These are phyloP conservation scores for Lynx canadensis DNA, from an alignment of 2,113 vertebrate genomes.

Conservation along the genomic window DNA sequence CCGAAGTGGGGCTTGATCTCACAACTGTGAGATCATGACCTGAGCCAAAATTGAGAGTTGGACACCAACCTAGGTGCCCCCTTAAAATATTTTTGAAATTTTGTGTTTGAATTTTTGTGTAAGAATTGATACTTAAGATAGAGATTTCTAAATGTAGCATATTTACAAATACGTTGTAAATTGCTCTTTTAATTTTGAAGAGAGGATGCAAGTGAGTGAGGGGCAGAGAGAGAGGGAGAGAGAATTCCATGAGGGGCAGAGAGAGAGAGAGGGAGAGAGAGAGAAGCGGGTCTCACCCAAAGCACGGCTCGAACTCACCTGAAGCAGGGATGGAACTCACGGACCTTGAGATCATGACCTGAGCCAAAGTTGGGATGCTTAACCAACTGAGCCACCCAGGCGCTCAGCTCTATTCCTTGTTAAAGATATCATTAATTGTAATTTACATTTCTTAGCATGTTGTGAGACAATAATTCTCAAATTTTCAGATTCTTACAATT, in stretches of 20 bases:
- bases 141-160: not conserved
- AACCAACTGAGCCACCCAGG: too few relatives aligned
- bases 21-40: not conserved
- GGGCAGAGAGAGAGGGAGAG: too few relatives aligned
- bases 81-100: not conserved
- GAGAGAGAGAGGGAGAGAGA: too few relatives aligned
- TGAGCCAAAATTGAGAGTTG: not conserved
- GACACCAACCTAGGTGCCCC: not conserved
- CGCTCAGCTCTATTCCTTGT: not conserved
- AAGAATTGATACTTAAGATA: not conserved
- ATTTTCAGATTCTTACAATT: slow-evolving; percentile 39
- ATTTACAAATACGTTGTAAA: not conserved
- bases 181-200: not conserved
- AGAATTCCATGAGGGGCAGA: too few relatives aligned
- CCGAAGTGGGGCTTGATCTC: not conserved
- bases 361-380: too few relatives aligned
- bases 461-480: slow-evolving; percentile 1
- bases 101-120: not conserved
- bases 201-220: too few relatives aligned
- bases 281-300: too few relatives aligned
- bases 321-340: too few relatives aligned
- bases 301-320: too few relatives aligned
- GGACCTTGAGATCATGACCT: too few relatives aligned
- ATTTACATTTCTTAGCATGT: not conserved
- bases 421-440: not conserved